Evolutionary conservation across 1,140 invertebrate genomes (phyloP), one percentile per base, ranked within the genome.

Genomic region (Tetragonula clypearis): DNA sequence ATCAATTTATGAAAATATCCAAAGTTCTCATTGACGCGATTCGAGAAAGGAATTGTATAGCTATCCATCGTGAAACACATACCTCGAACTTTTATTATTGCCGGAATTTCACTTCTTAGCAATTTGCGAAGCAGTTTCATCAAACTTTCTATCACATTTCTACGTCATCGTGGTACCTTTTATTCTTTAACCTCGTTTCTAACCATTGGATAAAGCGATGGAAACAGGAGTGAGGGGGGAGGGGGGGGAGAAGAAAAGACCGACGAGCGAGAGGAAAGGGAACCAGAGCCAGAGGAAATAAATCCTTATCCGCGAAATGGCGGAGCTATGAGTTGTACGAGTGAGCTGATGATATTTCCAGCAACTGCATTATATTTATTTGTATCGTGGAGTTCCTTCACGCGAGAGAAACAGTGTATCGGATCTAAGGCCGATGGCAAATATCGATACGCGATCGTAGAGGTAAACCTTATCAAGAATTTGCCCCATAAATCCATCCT

Each of bases 311-410:
- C 49, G 5, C 30, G 60, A 74, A 49, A 74, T 35, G 49, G 49
- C 49, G 58, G 23, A 72, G 69, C 66, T 60, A 68, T 53, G 66
- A 72, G 56, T 82, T 26, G 19, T 19, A 14, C 73, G 56, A 76
- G 35, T 8, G 60, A 77, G 23, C 65, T 56, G 73, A 86, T 62
- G 79, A 74, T 72, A 86, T 66, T 82, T 58, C 41, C 56, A 49
- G 73, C 76, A 82, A 86, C 60, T 82, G 73, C 71, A 30, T 78
- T 65, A 83, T 62, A 60, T 78, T 86, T 84, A 79, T 78, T 86
- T 65, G 75, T 73, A 60, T 30, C 68, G 30, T 12, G 19, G 15
- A 60, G 26, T 73, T 84, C 19, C 53, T 65, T 78, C 58, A 65
- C 41, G 35, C 69, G 65, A 79, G 68, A 73, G 69, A 8, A 74